A percentile compares a stretch with the other conserved stretches of the same genome.
Conservation (phyloP, 2,797 vertebrate species). For the Sebastolobus alascanus region DNA sequence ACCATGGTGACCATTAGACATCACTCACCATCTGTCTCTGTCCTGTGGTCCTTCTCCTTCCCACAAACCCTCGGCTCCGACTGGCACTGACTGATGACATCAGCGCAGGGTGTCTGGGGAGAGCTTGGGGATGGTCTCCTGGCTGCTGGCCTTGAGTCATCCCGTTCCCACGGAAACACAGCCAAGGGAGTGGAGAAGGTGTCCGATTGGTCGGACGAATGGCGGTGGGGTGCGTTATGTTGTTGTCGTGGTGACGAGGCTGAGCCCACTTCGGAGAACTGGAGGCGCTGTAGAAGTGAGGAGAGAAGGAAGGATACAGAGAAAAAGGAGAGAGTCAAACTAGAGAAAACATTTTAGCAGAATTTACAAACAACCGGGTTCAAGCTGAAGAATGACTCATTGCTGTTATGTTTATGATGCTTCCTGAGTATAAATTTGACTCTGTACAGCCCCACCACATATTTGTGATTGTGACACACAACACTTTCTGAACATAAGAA, state of each 20-base stretch:
- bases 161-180: constrained; percentile 87
- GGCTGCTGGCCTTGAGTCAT: constrained; percentile 64
- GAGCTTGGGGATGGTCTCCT: constrained; percentile 66
- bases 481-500: background rate
- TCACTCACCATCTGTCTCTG: constrained; percentile 81
- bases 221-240: constrained; percentile 72
- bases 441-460: background rate
- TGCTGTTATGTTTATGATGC: background rate
- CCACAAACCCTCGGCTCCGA: constrained; percentile 47
- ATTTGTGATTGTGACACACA: background rate
- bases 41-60: constrained; percentile 65
- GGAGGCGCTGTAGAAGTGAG: constrained; percentile 76
- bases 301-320: background rate
- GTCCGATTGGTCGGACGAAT: constrained; percentile 69
- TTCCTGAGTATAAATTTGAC: background rate
- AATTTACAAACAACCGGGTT: constrained; percentile 5
- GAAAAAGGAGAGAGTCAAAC: constrained; percentile 1
- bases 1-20: constrained; percentile 15
- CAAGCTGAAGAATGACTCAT: background rate
- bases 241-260: constrained; percentile 72
- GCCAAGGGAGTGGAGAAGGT: constrained; percentile 73
- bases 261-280: constrained; percentile 77
- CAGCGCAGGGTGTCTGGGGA: constrained; percentile 58
- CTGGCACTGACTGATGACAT: constrained; percentile 56
- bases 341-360: background rate